Evolutionary conservation across 2,113 vertebrate species (phyloP), one percentile per base, ranked within the genome.

Genomic region (Axis porcinus): DNA sequence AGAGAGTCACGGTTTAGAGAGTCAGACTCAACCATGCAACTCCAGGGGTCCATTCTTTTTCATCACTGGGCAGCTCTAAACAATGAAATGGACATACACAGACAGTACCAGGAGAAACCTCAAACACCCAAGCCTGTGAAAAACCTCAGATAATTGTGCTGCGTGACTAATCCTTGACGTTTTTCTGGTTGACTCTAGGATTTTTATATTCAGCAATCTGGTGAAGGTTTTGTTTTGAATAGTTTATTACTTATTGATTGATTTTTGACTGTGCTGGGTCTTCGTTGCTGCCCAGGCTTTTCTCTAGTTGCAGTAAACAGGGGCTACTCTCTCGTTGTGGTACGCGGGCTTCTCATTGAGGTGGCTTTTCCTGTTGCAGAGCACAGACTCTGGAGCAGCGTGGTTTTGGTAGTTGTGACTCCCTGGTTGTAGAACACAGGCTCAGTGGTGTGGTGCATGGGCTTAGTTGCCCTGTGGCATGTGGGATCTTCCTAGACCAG

Each of bases 321-420:
- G 70, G 70, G 12, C 40, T 76, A 1, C 70, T 43, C 23, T 43
- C 36, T 3, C 3, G 19, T 5, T 43, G 23, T 2, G 12, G 40
- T 13, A 1, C 0, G 1, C 0, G 3, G 36, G 6, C 70, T 27
- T 76, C 70, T 76, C 70, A 3, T 3, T 14, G 70, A 25, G 70
- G 12, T 7, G 70, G 40, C 23, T 76, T 14, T 27, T 27, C 36
- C 40, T 43, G 70, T 27, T 25, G 70, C 12, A 27, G 70, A 43
- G 70, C 70, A 7, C 23, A 43, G 36, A 43, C 70, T 40, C 70
- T 1, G 7, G 58, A 28, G 36, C 36, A 27, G 12, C 1, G 11
- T 3, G 40, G 11, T 12, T 76, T 25, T 4, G 70, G 23, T 43
- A 7, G 40, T 27, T 76, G 70, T 15, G 12, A 43, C 40, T 43